Base-by-base conservation (phyloP, 2,113 vertebrate species). In the Campylomormyrus tamandua region DNA sequence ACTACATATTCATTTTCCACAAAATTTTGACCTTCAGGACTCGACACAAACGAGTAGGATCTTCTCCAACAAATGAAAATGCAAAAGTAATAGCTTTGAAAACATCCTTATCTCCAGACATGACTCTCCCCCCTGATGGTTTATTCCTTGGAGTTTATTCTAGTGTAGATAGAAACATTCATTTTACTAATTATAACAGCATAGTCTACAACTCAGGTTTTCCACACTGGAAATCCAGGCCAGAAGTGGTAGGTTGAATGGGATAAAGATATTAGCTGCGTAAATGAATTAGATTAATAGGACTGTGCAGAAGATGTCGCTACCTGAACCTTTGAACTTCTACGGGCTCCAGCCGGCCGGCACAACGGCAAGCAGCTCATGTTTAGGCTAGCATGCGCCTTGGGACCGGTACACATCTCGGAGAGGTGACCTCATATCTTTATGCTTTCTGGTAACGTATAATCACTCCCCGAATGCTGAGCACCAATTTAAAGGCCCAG, bases 361-460 rank as follows among this genome's bases (percentile, higher is more conserved):
- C 74, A 80, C 56, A 66, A 83, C 52, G 91, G 91, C 83, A 62
- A 2, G 48, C 42, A 21, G 53, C 70, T 50, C 19, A 21, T 91
- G 92, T 91, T 92, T 92, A 58, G 52, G 66, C 90, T 92, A 91
- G 91, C 92, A 85, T 83, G n/a, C 17, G 42, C 87, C 48, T n/a
- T 52, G 56, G 90, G 83, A 77, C 90, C 52, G 35, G 46, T 84
- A 91, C 91, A 89, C 91, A 90, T 84, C 90, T 90, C 5, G 10
- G 87, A 88, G 89, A 58, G 66, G 89, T 93, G 92, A 93, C 91
- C 90, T 93, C 91, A 93, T 91, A 91, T 92, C 92, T 92, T 91
- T 92, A 91, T 91, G 89, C 90, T 92, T 88, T 91, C 90, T 89
- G 86, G 87, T 91, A 91, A 90, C 31, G 85, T 89, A 89, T 91